A percentile compares a stretch with the other conserved stretches of the same genome.
phyloP scores from a whole-genome alignment of 1,140 invertebrate genomes.

The Lepidotrigona ventralis region DNA sequence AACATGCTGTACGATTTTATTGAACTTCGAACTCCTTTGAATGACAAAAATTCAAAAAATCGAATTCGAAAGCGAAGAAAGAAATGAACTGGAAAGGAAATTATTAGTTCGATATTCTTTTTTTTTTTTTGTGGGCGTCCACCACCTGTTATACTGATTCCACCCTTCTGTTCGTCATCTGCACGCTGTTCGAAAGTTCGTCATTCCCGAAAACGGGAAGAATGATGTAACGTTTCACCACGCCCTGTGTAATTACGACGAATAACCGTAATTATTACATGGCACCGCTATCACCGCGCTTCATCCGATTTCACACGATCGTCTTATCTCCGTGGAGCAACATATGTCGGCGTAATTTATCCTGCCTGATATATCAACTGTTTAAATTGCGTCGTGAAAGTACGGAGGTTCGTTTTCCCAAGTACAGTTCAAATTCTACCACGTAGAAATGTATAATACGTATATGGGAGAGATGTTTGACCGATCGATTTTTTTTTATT shows the following conservation, averaged over 20 bases:
- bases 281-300: background rate
- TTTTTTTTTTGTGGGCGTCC: background rate
- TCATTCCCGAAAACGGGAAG: background rate
- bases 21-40: too few species aligned
- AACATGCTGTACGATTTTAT: too few species aligned
- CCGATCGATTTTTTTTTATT: background rate
- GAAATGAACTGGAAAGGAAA: background rate
- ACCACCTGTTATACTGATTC: constrained; percentile 51
- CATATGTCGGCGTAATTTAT: constrained; percentile 42
- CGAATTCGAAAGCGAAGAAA: rapidly evolving
- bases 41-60: background rate
- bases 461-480: background rate
- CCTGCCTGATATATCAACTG: background rate
- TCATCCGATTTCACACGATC: constrained; percentile 45
- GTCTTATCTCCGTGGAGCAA: constrained; percentile 6
- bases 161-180: constrained; percentile 41
- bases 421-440: background rate
- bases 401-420: constrained; percentile 11
- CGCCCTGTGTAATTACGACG: constrained; percentile 48
- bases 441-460: background rate
- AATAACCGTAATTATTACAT: constrained; percentile 55
- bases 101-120: background rate
- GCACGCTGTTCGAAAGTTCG: background rate
- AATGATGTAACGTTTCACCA: background rate
- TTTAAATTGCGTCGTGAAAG: background rate